Evolutionary conservation across 2,888 invertebrate species (phyloP).

Genomic region (Sympetrum striolatum): DNA sequence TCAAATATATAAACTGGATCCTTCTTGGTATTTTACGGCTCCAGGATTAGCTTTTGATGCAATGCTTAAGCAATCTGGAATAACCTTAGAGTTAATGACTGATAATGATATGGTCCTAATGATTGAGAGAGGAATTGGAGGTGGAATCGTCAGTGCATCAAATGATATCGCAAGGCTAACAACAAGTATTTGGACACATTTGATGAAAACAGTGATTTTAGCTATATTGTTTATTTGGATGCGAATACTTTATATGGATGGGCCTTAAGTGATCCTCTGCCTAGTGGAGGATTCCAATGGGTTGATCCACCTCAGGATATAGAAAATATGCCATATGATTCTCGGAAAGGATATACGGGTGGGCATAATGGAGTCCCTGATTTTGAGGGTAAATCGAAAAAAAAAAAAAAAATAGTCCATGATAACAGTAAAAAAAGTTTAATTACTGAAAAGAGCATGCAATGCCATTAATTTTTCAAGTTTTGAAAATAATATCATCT

Average conservation of each 20-base stretch:
- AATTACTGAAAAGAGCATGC: too few species aligned
- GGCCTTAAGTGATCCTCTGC: not conserved
- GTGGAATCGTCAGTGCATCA: slow-evolving; percentile 54
- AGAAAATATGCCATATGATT: not conserved
- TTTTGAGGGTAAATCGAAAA: too few species aligned
- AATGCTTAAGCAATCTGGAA: too few species aligned
- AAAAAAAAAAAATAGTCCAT: too few species aligned
- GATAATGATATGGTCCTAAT: slow-evolving; percentile 55
- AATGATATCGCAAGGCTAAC: slow-evolving; percentile 54
- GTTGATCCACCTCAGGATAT: not conserved
- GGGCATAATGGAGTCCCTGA: too few species aligned
- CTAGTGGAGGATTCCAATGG: too few species aligned
- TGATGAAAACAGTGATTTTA: slow-evolving; percentile 50
- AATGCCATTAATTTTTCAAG: too few species aligned
- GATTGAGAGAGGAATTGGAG: slow-evolving; percentile 53
- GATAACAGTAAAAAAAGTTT: too few species aligned
- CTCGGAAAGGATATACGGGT: slow-evolving; percentile 45
- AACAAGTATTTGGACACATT: slow-evolving; percentile 56
- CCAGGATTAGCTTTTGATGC: too few species aligned
- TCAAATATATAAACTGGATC: slow-evolving; percentile 53
- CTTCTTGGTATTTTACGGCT: slow-evolving; percentile 54
- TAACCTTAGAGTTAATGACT: too few species aligned
- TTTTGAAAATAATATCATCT: too few species aligned
- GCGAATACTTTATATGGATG: slow-evolving; percentile 47
- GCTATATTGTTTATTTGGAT: slow-evolving; percentile 52